Evolutionary conservation across 2,888 invertebrate genomes (phyloP), one percentile per base, ranked within the genome.

Genomic region (Acanthopleura granulata): DNA sequence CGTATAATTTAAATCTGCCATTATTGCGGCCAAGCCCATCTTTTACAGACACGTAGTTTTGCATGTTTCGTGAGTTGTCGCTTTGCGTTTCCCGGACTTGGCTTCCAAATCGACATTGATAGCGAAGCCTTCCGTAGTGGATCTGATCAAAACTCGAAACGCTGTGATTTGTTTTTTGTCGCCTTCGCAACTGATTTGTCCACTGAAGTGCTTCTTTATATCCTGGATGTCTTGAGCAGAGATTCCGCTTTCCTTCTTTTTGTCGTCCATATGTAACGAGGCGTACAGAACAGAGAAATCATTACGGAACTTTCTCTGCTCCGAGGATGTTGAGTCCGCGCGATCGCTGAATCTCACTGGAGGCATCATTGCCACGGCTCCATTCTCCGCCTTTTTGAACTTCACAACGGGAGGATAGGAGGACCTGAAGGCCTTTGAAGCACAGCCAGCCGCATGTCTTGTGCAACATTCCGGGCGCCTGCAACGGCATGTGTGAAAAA

Each of bases 201-300:
- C 66, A 16, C 22, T 66, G 27, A 66, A 66, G 29, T 66, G 66
- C 25, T 66, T 66, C 29, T 27, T 66, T 18, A 66, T 66, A 25
- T 66, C 66, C 25, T 66, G 22, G 25, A 27, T 14, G 29, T 27
- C 66, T 27, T 66, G 25, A 6, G 29, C 22, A 27, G 66, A 22
- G 25, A 16, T 66, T 16, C 6, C 22, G 16, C 25, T 6, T 1
- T 16, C 25, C 22, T 66, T 22, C 25, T 22, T 27, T 25, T 66
- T 22, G 29, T 66, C 66, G 27, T 66, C 66, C 4, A 27, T 27
- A 66, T 66, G 66, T 27, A 66, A 22, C 25, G 66, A 66, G 16
- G 66, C 66, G 14, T 66, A 66, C 29, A 66, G 29, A 22, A 66
- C 66, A 12, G 66, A 66, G 29, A 66, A 66, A 66, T 66, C 66